phyloP scores from a whole-genome alignment of 2,888 invertebrate species.

The Actias luna region DNA sequence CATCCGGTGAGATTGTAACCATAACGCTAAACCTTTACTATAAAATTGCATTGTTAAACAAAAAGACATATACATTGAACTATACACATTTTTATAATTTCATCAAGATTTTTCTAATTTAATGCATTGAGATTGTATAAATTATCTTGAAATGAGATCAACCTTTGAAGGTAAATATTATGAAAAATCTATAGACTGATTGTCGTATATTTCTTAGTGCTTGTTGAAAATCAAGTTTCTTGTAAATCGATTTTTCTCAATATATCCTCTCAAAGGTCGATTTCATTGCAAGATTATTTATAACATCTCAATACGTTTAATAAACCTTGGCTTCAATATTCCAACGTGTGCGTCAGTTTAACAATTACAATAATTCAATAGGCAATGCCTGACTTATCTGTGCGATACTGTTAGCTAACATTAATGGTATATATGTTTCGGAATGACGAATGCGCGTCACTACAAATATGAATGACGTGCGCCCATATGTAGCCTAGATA shows the following conservation, averaged over 20 bases:
- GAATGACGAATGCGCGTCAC: constrained; percentile 27
- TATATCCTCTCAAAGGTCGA: not conserved
- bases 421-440: constrained; percentile 31
- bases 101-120: no score
- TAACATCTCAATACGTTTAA: not conserved
- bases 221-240: no score
- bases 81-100: no score
- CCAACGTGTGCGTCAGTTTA: constrained; percentile 8
- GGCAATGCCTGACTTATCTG: constrained; percentile 53
- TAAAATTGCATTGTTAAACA: no score
- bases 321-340: constrained; percentile 2
- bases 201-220: no score
- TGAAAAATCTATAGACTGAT: no score
- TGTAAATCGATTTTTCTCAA: not conserved
- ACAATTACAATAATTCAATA: constrained; percentile 64
- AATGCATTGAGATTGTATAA: no score
- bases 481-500: not conserved
- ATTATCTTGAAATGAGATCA: no score
- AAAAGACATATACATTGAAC: no score
- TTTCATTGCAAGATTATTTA: not conserved
- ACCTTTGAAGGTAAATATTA: no score
- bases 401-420: constrained; percentile 50
- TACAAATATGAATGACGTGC: not conserved
- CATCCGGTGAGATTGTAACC: no score
- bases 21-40: no score